These are phyloP conservation scores for Himalopsyche kuldschensis DNA, from an alignment of 2,888 invertebrate species.

Conservation along the genomic window DNA sequence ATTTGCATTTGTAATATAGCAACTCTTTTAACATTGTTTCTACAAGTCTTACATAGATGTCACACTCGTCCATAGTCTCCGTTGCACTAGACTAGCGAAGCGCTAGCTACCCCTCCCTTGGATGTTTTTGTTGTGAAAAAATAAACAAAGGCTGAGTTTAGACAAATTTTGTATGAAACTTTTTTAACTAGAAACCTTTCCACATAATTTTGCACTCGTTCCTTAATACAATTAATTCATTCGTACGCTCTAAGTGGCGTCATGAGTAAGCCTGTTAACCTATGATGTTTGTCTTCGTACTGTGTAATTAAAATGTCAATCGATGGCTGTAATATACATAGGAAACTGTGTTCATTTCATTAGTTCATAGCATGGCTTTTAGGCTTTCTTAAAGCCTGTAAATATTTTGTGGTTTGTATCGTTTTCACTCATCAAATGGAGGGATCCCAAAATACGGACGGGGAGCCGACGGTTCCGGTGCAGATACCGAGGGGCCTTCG, in stretches of 20 bases:
- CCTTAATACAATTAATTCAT: not conserved
- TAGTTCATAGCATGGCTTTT: not conserved
- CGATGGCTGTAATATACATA: not conserved
- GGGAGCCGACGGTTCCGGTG: conserved; percentile 54
- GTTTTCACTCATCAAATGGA: conserved; percentile 13
- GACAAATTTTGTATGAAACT: not conserved
- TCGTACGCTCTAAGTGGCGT: not conserved
- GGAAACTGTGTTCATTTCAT: not conserved
- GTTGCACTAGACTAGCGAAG: not conserved
- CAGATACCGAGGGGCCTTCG: conserved; percentile 62
- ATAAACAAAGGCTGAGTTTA: conserved; percentile 5
- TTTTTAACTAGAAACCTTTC: not conserved
- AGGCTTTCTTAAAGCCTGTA: not conserved
- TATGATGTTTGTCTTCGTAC: not conserved
- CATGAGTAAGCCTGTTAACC: not conserved
- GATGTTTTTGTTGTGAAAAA: conserved; percentile 3
- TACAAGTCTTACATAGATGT: not conserved
- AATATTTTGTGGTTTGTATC: conserved; percentile 4
- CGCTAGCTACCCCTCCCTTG: not conserved
- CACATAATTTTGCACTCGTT: not conserved
- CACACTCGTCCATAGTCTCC: not conserved
- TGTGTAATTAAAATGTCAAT: conserved; percentile 2
- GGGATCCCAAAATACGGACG: conserved; percentile 9
- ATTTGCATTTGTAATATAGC: not conserved
- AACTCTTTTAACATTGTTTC: not conserved